These are phyloP conservation scores for Blastobasis adustella DNA, from an alignment of 2,888 invertebrate species.

Conservation along the genomic window DNA sequence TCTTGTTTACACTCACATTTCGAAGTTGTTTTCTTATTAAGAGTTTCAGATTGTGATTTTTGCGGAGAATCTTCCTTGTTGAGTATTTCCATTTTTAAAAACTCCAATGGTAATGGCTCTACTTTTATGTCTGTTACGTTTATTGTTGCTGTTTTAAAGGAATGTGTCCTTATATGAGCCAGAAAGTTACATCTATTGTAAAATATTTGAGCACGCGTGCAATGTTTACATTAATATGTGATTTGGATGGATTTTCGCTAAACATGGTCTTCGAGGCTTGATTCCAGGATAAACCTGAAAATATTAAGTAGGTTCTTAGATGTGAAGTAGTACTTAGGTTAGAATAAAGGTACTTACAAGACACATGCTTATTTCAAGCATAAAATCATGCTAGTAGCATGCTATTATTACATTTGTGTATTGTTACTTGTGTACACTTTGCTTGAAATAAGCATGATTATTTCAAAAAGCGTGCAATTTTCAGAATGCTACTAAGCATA, in stretches of 20 bases:
- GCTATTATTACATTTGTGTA: too few relatives aligned
- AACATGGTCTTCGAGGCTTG: constrained; percentile 50
- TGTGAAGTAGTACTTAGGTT: neutral
- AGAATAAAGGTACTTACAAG: neutral
- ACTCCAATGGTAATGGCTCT: constrained; percentile 47
- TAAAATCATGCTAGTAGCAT: too few relatives aligned
- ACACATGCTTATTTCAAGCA: too few relatives aligned
- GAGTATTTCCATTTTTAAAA: constrained; percentile 22
- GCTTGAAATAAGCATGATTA: too few relatives aligned
- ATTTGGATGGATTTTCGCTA: constrained; percentile 61
- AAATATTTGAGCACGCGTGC: constrained; percentile 43
- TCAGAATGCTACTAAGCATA: too few relatives aligned
- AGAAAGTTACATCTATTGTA: constrained; percentile 64
- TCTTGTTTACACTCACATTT: constrained; percentile 39
- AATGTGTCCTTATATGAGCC: constrained; percentile 64
- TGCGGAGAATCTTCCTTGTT: constrained; percentile 6
- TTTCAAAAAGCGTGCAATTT: too few relatives aligned
- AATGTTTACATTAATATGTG: constrained; percentile 50
- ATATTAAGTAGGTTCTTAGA: neutral
- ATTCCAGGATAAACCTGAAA: constrained; percentile 59
- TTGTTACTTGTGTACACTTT: too few relatives aligned
- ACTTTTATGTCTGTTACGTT: constrained; percentile 55
- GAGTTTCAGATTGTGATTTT: constrained; percentile 1
- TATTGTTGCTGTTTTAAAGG: constrained; percentile 61
- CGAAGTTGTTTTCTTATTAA: constrained; percentile 1